Evolutionary conservation across 2,113 vertebrate species (phyloP), one percentile per base, ranked within the genome.

Genomic region (Apaloderma vittatum): DNA sequence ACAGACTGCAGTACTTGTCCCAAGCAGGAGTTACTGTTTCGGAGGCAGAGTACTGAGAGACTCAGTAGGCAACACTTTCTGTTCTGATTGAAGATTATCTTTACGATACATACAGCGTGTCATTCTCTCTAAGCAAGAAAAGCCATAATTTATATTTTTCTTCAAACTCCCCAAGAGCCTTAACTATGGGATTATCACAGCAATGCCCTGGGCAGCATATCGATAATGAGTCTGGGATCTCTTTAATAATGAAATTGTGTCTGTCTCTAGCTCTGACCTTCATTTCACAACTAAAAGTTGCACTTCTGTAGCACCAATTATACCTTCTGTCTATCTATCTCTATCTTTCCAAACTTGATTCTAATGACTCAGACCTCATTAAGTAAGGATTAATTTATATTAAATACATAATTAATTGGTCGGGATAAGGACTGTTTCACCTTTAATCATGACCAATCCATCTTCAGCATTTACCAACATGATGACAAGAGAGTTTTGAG

Each of bases 381-480:
- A 90, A 95, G 70, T 87, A 76, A 85, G 24, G 81, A 91, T 93
- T 90, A 79, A 79, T 93, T 85, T 96, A 32, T 92, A 83, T 77
- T 80, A 86, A 91, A 73, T 57, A 51, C 32, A n/a, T 75, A 46
- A 70, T 70, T 87, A 94, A 86, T 92, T 80, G 27, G 21, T 58
- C 58, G 15, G 45, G 40, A 73, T 92, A 86, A 90, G 52, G 52
- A 71, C 49, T 76, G 4, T 86, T 90, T 83, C 67, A 92, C 58
- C 37, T 83, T 88, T 94, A 61, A 79, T 86, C 77, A 83, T 14
- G 14, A 70, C n/a, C 15, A 37, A 79, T 58, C 30, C 22, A 54
- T 91, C 40, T 91, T 91, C n/a, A 73, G 32, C 18, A 11, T 70
- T 11, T 88, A 65, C 58, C 30, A 36, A 30, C 29, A 54, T 0